phyloP scores from a whole-genome alignment of 2,888 invertebrate genomes.

The Smittia aterrima region DNA sequence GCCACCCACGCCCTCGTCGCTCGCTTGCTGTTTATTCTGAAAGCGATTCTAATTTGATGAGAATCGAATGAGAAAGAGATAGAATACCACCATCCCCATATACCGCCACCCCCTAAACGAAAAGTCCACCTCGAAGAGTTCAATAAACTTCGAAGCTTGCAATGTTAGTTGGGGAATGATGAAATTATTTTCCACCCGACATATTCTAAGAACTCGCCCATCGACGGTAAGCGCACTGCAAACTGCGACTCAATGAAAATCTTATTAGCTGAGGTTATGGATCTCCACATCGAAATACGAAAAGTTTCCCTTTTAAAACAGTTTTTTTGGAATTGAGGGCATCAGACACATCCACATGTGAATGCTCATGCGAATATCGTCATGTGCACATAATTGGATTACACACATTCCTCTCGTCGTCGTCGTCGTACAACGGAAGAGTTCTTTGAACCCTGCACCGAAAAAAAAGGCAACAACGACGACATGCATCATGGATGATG shows the following conservation, averaged over 20 bases:
- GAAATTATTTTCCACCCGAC: not conserved
- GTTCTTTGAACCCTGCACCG: not conserved
- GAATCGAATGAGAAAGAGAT: not conserved
- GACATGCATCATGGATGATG: conserved; percentile 25
- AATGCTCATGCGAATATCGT: conserved; percentile 2
- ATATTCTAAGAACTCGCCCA: conserved; percentile 24
- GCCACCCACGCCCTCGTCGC: conserved; percentile 11
- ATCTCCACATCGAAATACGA: not conserved
- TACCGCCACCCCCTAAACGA: not conserved
- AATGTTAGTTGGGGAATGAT: not conserved
- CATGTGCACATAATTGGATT: conserved; percentile 38
- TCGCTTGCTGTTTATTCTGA: not conserved
- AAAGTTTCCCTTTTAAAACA: conserved; percentile 28
- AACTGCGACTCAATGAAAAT: conserved; percentile 34
- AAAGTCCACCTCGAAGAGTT: not conserved
- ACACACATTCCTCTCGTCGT: conserved; percentile 19
- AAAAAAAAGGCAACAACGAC: not conserved
- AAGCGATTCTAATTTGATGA: not conserved
- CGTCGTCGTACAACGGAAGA: not conserved
- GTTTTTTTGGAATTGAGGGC: conserved; percentile 25
- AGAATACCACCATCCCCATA: not conserved
- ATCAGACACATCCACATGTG: conserved; percentile 14
- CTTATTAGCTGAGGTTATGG: conserved; percentile 39
- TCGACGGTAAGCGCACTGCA: not conserved
- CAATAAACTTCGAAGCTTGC: conserved; percentile 21